A percentile compares a stretch with the other conserved stretches of the same genome.
Conservation (phyloP, 1,140 invertebrate species). For the Daktulosphaira vitifoliae region DNA sequence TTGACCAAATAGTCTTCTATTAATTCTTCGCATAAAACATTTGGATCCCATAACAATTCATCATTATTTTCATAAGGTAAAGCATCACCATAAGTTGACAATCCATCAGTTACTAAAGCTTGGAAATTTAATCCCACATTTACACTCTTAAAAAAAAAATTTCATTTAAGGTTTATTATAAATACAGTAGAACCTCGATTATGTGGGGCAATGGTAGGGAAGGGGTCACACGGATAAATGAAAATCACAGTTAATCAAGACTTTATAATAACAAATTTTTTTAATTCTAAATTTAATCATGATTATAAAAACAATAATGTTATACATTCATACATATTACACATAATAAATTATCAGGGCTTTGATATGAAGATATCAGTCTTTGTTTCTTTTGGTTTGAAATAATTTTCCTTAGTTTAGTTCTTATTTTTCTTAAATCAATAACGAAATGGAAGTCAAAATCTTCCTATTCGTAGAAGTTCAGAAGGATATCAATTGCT, state of each 20-base stretch:
- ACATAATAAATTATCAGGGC: not conserved
- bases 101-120: constrained; percentile 82
- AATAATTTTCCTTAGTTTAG: constrained; percentile 7
- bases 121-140: constrained; percentile 94
- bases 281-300: too few relatives aligned
- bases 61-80: constrained; percentile 95
- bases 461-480: constrained; percentile 9
- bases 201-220: constrained; percentile 85
- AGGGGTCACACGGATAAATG: too few relatives aligned
- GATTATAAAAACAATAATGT: too few relatives aligned
- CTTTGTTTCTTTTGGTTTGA: too few relatives aligned
- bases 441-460: too few relatives aligned
- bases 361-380: not conserved
- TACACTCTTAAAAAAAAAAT: constrained; percentile 64
- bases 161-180: constrained; percentile 56
- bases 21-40: constrained; percentile 59
- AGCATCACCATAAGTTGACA: constrained; percentile 75
- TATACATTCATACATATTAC: too few relatives aligned
- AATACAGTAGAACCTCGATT: too few relatives aligned
- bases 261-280: too few relatives aligned
- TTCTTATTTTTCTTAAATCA: constrained; percentile 12
- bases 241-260: not conserved
- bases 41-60: constrained; percentile 86
- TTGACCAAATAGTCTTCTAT: constrained; percentile 73
- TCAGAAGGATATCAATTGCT: constrained; percentile 2